Evolutionary conservation across 1,140 invertebrate genomes (phyloP), one percentile per base, ranked within the genome.

Genomic region (Euschistus heros): DNA sequence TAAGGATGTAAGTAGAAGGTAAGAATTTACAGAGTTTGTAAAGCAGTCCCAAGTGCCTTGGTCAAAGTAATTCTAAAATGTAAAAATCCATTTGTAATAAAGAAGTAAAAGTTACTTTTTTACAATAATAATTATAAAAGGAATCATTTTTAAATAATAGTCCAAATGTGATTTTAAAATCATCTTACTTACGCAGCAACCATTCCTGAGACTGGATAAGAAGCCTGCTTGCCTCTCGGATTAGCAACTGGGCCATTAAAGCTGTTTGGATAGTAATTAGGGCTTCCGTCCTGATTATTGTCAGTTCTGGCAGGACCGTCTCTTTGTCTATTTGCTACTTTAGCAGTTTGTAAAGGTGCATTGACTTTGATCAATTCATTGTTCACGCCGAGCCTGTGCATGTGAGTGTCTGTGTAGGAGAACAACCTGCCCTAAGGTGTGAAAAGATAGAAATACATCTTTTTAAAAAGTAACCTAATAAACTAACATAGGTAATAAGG

Each of bases 241-340:
- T 20, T 62, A 7, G 7, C 30, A 17, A 80, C 75, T 0, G 92
- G 91, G 0, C 92, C 93, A 68, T 78, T 78, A 76, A 97, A 98
- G 66, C 92, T 95, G 76, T 97, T 97, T 0, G 95, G 95, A 78
- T 84, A 95, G 75, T 97, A 97, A 77, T 96, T 96, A 0, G 94
- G 94, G 14, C 87, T 86, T 42, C 86, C 87, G 55, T 80, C 85
- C 79, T 88, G 82, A 71, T 84, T 85, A 57, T 68, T 79, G 33
- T 57, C 75, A 14, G 80, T 73, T 5, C 78, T 76, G 78, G 85
- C 85, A 5, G 81, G 77, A 2, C 94, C 94, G 77, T 96, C 93
- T 50, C 94, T 82, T 74, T 94, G 89, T 74, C 89, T 94, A 74
- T 94, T 94, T 10, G 64, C 74, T 26, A 73, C 75, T 27, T 72